Evolutionary conservation across 2,888 invertebrate species (phyloP), one percentile per base, ranked within the genome.

Genomic region (Amphimallon solstitiale): DNA sequence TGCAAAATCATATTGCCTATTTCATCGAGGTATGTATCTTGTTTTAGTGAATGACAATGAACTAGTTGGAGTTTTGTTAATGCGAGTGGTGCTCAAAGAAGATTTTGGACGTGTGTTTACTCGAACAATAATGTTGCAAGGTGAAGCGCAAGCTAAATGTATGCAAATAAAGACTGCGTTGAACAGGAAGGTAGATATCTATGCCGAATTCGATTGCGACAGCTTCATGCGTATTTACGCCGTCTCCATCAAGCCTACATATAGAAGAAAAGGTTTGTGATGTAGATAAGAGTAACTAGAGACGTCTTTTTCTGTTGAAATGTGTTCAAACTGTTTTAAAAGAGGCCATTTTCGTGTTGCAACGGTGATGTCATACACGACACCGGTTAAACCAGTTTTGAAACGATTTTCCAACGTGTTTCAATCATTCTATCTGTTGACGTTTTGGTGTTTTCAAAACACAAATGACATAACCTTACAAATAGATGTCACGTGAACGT

Each of bases 101-200:
- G 79, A 81, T 45, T 79, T 71, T 52, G 79, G 76, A 15, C 70
- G 78, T 52, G 76, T 80, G 7, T 82, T 80, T 62, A 79, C 78
- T 62, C 70, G 80, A 43, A 71, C 77, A 1, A 73, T 76, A 65
- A 35, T 79, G n/a, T 73, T 74, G 10, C 73, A 77, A 6, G 82
- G 82, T 2, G 78, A 78, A 49, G 74, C 78, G 3, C 77, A 78
- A 61, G 71, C 75, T 59, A 80, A 78, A 67, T 75, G 78, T 23
- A 71, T 73, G 0, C 67, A 65, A 3, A 78, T 81, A 48, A 69
- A 74, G 17, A 76, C 76, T 37, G 73, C 76, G 46, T 54, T 82
- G 2, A 78, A 74, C 52, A 69, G 81, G 45, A 80, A 79, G 72
- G 74, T 77, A 2, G 79, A 82, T 63, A 70, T 82, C 61, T 81